Conservation (phyloP, 2,797 vertebrate genomes). For the Cynodonichthys magdalenae region DNA sequence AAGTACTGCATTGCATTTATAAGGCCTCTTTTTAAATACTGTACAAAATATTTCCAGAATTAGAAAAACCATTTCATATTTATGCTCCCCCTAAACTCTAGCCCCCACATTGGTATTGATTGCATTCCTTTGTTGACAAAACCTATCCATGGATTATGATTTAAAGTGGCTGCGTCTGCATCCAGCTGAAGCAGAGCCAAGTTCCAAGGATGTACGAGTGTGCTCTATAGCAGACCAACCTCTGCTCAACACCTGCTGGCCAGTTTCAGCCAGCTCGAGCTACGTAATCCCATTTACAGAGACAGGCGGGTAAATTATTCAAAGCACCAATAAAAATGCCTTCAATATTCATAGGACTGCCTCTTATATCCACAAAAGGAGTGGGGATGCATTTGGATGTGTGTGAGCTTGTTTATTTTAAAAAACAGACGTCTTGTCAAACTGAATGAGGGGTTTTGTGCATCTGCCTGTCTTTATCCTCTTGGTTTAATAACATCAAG, state of each 20-base stretch:
- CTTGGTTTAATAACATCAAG: slow-evolving; percentile 22
- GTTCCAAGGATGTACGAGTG: not conserved
- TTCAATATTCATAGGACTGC: slow-evolving; percentile 50
- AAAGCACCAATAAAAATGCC: slow-evolving; percentile 50
- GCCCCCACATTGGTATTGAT: not conserved
- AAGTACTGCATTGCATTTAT: slow-evolving; percentile 47
- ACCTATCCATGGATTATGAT: slow-evolving; percentile 4
- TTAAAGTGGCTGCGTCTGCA: slow-evolving; percentile 24
- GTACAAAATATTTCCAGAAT: slow-evolving; percentile 7
- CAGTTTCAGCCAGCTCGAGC: slow-evolving; percentile 27
- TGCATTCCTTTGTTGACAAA: slow-evolving; percentile 9
- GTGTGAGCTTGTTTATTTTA: slow-evolving; percentile 16
- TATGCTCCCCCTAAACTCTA: not conserved
- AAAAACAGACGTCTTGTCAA: slow-evolving; percentile 37
- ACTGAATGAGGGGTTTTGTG: slow-evolving; percentile 26
- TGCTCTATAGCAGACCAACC: slow-evolving; percentile 23
- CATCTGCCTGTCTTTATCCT: not conserved
- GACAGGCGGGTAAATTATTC: slow-evolving; percentile 61
- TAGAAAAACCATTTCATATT: slow-evolving; percentile 1
- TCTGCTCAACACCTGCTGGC: slow-evolving; percentile 59
- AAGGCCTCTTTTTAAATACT: slow-evolving; percentile 43
- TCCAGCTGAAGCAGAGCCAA: slow-evolving; percentile 27
- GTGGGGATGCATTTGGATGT: not conserved
- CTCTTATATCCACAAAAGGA: slow-evolving; percentile 12
- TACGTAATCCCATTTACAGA: slow-evolving; percentile 59